A percentile compares a stretch with the other conserved stretches of the same genome.
phyloP scores from a whole-genome alignment of 2,797 vertebrate species.

The Pteropus rufus region DNA sequence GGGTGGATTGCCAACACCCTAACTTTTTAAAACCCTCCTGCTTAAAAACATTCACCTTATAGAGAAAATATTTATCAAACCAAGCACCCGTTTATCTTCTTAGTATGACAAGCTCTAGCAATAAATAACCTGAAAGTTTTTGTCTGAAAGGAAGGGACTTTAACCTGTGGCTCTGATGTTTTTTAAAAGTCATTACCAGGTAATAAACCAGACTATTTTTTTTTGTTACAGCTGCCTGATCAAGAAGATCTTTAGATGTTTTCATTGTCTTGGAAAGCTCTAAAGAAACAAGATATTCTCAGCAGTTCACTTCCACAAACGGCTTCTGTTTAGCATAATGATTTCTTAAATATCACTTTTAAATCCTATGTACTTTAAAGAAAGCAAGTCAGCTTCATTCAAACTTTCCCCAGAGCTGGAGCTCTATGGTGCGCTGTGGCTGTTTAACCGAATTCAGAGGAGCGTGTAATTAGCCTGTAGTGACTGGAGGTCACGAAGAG shows the following conservation, averaged over 20 bases:
- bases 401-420: background rate
- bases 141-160: background rate
- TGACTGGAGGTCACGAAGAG: conserved; percentile 19
- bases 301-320: conserved; percentile 44
- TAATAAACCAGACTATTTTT: conserved; percentile 51
- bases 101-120: background rate
- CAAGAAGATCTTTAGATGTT: conserved; percentile 57
- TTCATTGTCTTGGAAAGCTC: conserved; percentile 65
- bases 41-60: too few species aligned
- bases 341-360: conserved; percentile 54
- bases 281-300: conserved; percentile 61
- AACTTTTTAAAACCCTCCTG: background rate
- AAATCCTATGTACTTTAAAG: conserved; percentile 30
- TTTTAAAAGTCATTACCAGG: background rate
- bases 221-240: background rate
- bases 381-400: conserved; percentile 7
- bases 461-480: conserved; percentile 52
- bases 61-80: background rate
- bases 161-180: background rate
- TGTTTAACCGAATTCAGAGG: conserved; percentile 52
- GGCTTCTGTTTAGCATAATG: conserved; percentile 47
- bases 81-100: background rate
- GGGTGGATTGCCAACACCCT: background rate
- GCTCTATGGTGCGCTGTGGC: background rate
- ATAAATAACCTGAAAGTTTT: background rate